Evolutionary conservation across 2,797 vertebrate genomes (phyloP).

Genomic region (Nannoperca australis): DNA sequence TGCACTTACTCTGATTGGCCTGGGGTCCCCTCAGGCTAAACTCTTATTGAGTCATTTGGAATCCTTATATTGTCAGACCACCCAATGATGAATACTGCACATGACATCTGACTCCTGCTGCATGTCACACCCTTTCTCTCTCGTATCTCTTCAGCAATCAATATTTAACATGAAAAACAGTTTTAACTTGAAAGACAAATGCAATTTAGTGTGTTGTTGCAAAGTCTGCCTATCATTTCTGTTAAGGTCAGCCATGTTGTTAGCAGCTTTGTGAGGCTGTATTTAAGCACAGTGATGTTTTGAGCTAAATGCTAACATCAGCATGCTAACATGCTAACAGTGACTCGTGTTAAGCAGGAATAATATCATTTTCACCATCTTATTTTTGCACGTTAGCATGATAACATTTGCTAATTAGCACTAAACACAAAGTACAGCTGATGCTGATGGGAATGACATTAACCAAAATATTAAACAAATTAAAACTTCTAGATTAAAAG

Average conservation of each 20-base stretch:
- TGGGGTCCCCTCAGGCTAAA: constrained; percentile 45
- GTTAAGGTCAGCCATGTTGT: not conserved
- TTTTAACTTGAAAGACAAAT: constrained; percentile 2
- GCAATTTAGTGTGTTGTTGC: not conserved
- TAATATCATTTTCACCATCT: not conserved
- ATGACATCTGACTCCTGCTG: constrained; percentile 41
- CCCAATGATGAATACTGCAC: constrained; percentile 43
- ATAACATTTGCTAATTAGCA: not conserved
- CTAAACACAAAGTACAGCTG: not conserved
- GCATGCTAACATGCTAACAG: not conserved
- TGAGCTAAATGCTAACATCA: not conserved
- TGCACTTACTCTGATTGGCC: constrained; percentile 41
- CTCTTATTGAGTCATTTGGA: constrained; percentile 59
- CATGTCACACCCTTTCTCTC: constrained; percentile 26
- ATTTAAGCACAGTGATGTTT: not conserved
- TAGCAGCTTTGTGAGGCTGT: not conserved
- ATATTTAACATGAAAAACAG: constrained; percentile 21
- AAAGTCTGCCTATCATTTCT: not conserved
- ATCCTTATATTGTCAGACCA: constrained; percentile 38
- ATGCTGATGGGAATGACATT: not conserved
- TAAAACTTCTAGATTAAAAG: not conserved
- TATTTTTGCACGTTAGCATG: not conserved
- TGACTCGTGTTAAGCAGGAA: not conserved
- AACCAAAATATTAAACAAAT: not conserved
- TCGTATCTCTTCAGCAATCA: constrained; percentile 21